These are phyloP conservation scores for Halcyon leucocephala DNA, from an alignment of 2,797 vertebrate species.

Conservation along the genomic window DNA sequence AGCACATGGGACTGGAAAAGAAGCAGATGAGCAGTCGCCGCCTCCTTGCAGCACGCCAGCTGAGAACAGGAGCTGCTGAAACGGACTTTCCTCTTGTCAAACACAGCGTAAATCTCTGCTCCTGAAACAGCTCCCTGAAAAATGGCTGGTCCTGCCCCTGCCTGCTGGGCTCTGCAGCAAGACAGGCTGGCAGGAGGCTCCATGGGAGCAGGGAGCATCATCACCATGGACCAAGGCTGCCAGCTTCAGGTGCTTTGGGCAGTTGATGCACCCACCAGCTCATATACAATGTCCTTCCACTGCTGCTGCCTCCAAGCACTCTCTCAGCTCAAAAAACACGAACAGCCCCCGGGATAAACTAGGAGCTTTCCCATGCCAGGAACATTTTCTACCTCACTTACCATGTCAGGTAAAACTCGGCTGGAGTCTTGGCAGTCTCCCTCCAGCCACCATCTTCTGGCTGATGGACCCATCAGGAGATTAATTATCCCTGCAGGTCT, in stretches of 20 bases:
- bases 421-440: background rate
- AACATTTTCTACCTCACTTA: background rate
- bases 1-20: background rate
- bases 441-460: background rate
- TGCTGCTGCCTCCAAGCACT: accelerated
- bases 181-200: accelerated
- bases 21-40: accelerated
- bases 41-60: background rate
- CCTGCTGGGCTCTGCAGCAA: accelerated
- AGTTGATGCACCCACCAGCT: background rate
- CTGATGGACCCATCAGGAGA: background rate
- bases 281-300: accelerated
- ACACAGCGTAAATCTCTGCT: background rate
- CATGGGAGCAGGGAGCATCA: background rate
- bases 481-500: background rate
- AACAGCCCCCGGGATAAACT: accelerated
- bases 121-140: background rate
- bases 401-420: background rate
- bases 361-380: background rate
- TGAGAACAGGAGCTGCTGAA: background rate
- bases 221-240: accelerated
- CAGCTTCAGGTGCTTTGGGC: accelerated
- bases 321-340: background rate
- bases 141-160: accelerated
- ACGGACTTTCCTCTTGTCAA: background rate